A percentile compares a stretch with the other conserved stretches of the same genome.
Evolutionary conservation across 2,888 invertebrate species (phyloP).

Genomic region (Heliconius ethilla): DNA sequence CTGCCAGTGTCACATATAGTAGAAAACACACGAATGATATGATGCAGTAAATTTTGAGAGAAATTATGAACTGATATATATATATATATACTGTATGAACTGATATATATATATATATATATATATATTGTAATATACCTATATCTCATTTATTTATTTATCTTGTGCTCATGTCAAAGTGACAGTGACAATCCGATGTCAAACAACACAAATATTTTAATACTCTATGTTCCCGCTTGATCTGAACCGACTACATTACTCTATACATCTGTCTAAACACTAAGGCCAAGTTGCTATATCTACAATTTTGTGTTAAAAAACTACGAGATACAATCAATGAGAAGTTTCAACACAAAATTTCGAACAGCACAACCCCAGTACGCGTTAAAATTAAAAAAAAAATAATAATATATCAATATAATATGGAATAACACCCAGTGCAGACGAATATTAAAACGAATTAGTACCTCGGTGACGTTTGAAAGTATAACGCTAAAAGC

Average conservation of each 20-base stretch:
- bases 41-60: no score
- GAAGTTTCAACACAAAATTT: constrained; percentile 69
- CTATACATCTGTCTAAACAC: constrained; percentile 71
- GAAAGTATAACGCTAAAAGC: constrained; percentile 68
- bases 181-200: constrained; percentile 44
- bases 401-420: constrained; percentile 57
- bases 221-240: constrained; percentile 70
- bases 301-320: constrained; percentile 75
- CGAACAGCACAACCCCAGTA: constrained; percentile 69
- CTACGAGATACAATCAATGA: constrained; percentile 45
- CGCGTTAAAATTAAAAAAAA: constrained; percentile 52
- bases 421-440: constrained; percentile 75
- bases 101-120: no score
- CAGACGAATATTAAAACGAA: constrained; percentile 58
- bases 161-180: constrained; percentile 21
- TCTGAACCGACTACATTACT: constrained; percentile 56
- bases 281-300: constrained; percentile 78
- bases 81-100: no score
- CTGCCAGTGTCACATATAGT: no score
- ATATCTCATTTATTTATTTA: neutral
- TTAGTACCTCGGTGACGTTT: constrained; percentile 71
- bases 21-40: no score
- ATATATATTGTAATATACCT: no score
- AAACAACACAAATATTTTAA: constrained; percentile 66
- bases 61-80: no score